Evolutionary conservation across 2,113 vertebrate species (phyloP).

Genomic region (Tor tambroides): DNA sequence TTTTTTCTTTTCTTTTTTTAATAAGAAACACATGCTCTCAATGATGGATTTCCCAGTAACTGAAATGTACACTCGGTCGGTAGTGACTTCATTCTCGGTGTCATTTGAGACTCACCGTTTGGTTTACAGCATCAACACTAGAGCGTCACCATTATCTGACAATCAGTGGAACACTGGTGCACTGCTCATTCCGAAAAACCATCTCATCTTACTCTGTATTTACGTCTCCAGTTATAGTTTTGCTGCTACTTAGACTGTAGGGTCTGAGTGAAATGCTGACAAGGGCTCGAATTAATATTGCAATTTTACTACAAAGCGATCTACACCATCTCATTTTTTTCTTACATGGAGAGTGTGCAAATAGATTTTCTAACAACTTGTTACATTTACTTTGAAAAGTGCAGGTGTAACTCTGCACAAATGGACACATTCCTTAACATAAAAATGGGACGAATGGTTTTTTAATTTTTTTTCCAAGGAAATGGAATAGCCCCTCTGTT

Average conservation of each 20-base stretch:
- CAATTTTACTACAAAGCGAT: constrained; percentile 18
- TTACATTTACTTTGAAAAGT: constrained; percentile 45
- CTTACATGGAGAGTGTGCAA: constrained; percentile 19
- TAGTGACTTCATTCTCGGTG: not conserved
- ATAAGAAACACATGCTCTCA: not conserved
- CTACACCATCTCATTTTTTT: constrained; percentile 8
- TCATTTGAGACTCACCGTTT: constrained; percentile 13
- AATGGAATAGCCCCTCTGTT: constrained; percentile 59
- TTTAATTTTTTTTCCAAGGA: not conserved
- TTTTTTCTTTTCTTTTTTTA: too few relatives aligned
- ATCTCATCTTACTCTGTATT: constrained; percentile 1
- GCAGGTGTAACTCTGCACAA: constrained; percentile 54
- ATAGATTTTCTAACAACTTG: constrained; percentile 38
- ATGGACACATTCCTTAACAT: constrained; percentile 65
- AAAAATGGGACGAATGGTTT: constrained; percentile 44
- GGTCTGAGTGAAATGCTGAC: constrained; percentile 63
- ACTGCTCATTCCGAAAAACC: constrained; percentile 5
- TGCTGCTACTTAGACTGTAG: constrained; percentile 55
- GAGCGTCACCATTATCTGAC: constrained; percentile 27
- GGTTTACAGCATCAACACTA: constrained; percentile 19
- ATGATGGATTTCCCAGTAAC: not conserved
- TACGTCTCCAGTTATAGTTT: constrained; percentile 26
- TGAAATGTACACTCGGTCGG: not conserved
- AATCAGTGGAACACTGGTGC: constrained; percentile 14
- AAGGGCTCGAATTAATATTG: constrained; percentile 57